phyloP scores from a whole-genome alignment of 2,888 invertebrate species.

The Limnephilus lunatus region DNA sequence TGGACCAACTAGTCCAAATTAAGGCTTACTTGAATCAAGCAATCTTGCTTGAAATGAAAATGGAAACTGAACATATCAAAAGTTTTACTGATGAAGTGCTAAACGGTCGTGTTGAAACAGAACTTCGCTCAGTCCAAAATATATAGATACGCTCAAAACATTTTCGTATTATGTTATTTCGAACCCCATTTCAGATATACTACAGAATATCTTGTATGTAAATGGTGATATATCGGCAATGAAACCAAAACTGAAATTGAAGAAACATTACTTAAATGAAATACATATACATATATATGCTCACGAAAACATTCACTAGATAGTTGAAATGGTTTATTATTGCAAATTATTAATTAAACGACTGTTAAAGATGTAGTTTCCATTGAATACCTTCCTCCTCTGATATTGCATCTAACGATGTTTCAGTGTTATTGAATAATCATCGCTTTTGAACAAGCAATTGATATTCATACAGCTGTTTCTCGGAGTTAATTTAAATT shows the following conservation, averaged over 20 bases:
- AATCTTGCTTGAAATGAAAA: no score
- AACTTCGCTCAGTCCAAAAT: no score
- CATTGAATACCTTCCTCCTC: background rate
- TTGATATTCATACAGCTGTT: background rate
- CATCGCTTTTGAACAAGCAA: background rate
- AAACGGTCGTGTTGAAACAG: no score
- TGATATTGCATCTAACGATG: background rate
- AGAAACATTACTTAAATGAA: background rate
- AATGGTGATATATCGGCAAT: background rate
- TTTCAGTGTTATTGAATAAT: slow-evolving; percentile 2
- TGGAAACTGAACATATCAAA: no score
- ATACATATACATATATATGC: no score
- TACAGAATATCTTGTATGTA: background rate
- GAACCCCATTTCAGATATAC: no score
- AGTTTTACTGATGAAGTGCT: no score
- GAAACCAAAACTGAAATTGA: background rate
- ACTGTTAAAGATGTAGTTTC: background rate
- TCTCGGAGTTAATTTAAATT: background rate
- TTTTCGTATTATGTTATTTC: no score
- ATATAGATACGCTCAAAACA: no score
- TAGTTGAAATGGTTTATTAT: background rate
- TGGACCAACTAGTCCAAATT: no score
- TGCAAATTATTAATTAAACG: background rate
- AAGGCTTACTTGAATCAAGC: no score
- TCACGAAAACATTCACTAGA: background rate